Evolutionary conservation across 2,113 vertebrate species (phyloP), one percentile per base, ranked within the genome.

Genomic region (Phalacrocorax pelagicus): DNA sequence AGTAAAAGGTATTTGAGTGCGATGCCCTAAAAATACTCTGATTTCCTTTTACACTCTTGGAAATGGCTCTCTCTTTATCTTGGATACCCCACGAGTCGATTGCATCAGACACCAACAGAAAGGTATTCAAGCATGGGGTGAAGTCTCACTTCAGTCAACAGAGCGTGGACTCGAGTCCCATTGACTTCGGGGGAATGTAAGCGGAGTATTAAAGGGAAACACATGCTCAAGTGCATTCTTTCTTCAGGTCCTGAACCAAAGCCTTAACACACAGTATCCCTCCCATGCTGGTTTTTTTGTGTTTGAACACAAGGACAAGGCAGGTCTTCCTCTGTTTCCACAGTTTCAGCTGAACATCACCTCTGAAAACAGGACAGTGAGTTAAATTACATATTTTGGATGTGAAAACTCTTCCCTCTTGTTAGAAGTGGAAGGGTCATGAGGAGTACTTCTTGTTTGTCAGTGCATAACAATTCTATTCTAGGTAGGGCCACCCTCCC

Each of bases 31-130:
- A 89, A 97, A 89, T 83, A 67, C 59, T 92, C 77, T 2, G 0
- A 32, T 72, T 91, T 92, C 93, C 70, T 88, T 86, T 81, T 81
- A 66, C 36, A 21, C 62, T 75, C 77, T 85, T 80, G 79, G 95
- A 91, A 96, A 77, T 1, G 18, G 22, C 30, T 15, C 81, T 96
- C 9, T 96, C 92, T 97, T 95, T 95, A 92, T 96, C 87, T 97
- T 96, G 94, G 96, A 94, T 90, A 62, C 71, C 51, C 81, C 9
- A 6, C 5, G 5, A 95, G 81, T 73, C 8, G 62, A 47, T 97
- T 96, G 94, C 95, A 96, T 97, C 94, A 97, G 97, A 66, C 84
- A 87, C 49, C 51, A 69, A 87, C 70, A 91, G 92, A 95, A 95
- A 96, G 58, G 94, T 96, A 96, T 94, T 97, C 74, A 90, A 69